Conservation (phyloP, 2,888 invertebrate species). For the Phorcus lineatus region DNA sequence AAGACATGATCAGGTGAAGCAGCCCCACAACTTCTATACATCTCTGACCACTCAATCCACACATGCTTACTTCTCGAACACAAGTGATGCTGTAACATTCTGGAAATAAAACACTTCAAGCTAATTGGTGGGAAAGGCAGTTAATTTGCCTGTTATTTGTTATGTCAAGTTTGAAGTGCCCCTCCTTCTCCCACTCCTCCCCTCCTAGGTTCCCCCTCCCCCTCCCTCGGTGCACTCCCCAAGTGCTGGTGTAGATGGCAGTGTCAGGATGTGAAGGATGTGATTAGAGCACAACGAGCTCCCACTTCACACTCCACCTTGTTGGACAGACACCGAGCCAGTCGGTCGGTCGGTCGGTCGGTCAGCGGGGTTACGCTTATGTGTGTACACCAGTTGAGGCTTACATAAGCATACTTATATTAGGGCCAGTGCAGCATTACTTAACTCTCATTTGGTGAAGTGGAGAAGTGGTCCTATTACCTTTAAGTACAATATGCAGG, state of each 20-base stretch:
- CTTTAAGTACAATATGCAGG: no score
- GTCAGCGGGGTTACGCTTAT: neutral
- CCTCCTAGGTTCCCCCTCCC: neutral
- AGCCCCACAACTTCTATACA: no score
- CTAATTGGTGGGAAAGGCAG: slow-evolving; percentile 13
- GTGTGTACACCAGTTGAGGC: neutral
- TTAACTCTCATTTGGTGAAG: no score
- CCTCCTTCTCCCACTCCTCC: neutral
- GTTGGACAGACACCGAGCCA: no score
- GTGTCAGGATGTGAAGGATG: neutral
- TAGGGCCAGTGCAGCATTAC: no score
- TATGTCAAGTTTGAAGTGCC: neutral
- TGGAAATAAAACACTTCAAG: slow-evolving; percentile 13
- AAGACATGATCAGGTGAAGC: no score
- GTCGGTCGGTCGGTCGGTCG: no score
- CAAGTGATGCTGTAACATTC: neutral
- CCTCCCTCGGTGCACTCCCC: neutral
- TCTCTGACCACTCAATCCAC: no score
- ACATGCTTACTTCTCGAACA: no score
- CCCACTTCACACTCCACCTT: slow-evolving; percentile 1
- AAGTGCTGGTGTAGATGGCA: neutral
- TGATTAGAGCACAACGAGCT: neutral
- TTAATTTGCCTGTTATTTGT: slow-evolving; percentile 8
- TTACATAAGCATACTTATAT: neutral
- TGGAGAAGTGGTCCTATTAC: no score